Base-by-base conservation (phyloP, 1,140 invertebrate genomes). In the Aradophagus sp. region DNA sequence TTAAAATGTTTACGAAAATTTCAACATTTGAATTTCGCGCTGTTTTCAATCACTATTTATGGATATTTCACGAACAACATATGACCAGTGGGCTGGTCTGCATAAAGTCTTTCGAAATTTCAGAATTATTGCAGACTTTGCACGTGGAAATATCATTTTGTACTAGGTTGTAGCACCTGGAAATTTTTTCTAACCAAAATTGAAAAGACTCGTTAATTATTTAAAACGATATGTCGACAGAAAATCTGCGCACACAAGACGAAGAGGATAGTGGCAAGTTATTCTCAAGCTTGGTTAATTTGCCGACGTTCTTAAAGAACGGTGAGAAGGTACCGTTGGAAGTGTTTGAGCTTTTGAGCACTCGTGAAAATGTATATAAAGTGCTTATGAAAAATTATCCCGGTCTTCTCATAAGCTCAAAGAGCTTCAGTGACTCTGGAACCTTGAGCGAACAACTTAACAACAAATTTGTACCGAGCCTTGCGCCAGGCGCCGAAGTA, bases 271-370 rank as follows among this genome's bases (percentile, higher is more conserved):
- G 55, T 5, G 74, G 79, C 0, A 85, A 92, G n/a, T 83, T 91
- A 13, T 95, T 90, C 70, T 92, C 89, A 66, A 95, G 93, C 7
- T 84, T 95, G 56, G 90, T 95, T 4, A 93, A 91, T 75, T 80
- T 96, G 29, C 94, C 94, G 0, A 95, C 94, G 0, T 96, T 91
- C 70, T 88, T 95, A 23, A 90, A 89, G 31, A 91, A 92, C 72
- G 91, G 91, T 0, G 92, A 94, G 78, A 90, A 89, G 52, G 89
- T 93, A 0, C 92, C 92, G 0, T 79, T 91, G 4, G 92, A 93
- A 78, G 91, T 93, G 3, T 83, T 93, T 39, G 92, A 93, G 76
- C 80, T 91, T 27, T 84, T 94, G 74, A 91, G 91, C 5, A 89
- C 89, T 5, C 87, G 89, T 38, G 90, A 90, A 68, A 89, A 91